These are phyloP conservation scores for Lepas anatifera DNA, from an alignment of 2,888 invertebrate genomes.

Conservation along the genomic window DNA sequence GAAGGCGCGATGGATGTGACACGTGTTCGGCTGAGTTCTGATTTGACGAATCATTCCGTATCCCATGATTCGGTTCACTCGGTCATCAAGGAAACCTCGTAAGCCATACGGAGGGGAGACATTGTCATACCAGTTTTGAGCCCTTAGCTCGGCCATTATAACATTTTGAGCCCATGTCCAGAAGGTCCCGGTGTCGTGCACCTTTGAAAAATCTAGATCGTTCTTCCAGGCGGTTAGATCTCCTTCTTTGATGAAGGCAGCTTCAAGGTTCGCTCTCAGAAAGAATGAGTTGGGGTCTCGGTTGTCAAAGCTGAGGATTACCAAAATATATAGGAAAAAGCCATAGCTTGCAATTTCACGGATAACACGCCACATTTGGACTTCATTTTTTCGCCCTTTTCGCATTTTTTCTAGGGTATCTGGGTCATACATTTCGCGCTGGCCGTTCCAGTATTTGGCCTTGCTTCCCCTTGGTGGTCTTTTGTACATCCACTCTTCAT, in stretches of 20 bases:
- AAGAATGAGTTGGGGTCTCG: conserved; percentile 30
- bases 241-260: conserved; percentile 26
- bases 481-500: conserved; percentile 26
- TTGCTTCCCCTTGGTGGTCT: neutral
- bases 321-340: conserved; percentile 37
- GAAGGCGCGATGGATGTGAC: conserved; percentile 25
- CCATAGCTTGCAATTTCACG: conserved; percentile 37
- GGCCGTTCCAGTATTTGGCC: neutral
- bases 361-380: conserved; percentile 37
- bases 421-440: conserved; percentile 24
- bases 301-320: conserved; percentile 37
- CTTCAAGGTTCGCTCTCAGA: conserved; percentile 33
- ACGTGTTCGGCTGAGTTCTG: conserved; percentile 28
- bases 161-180: conserved; percentile 36
- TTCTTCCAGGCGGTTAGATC: neutral
- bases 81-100: conserved; percentile 39
- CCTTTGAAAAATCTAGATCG: conserved; percentile 25
- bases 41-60: conserved; percentile 41
- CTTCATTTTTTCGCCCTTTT: conserved; percentile 33
- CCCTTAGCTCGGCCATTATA: conserved; percentile 34
- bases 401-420: conserved; percentile 30
- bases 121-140: conserved; percentile 37
- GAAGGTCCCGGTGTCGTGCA: conserved; percentile 32
- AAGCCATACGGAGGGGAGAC: conserved; percentile 37
- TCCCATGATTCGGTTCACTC: conserved; percentile 41